Evolutionary conservation across 2,113 vertebrate genomes (phyloP).

Genomic region (Otocyon megalotis): DNA sequence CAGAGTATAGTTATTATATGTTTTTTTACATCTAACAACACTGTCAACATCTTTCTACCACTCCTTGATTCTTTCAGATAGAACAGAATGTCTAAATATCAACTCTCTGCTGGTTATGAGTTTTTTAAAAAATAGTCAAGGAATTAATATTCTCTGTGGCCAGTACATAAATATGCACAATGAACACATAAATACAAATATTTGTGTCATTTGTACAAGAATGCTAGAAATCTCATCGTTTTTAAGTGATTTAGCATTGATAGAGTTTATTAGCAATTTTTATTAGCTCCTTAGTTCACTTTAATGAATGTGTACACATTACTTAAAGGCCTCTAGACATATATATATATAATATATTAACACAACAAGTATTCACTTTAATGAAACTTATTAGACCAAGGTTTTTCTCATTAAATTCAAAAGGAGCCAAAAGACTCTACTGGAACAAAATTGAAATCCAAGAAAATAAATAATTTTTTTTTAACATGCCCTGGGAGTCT

Average conservation of each 20-base stretch:
- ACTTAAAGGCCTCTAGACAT: constrained; percentile 46
- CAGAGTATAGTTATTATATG: not conserved
- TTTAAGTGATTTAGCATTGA: constrained; percentile 60
- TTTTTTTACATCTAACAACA: constrained; percentile 30
- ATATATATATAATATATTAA: constrained; percentile 25
- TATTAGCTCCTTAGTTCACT: constrained; percentile 73
- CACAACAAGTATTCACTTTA: constrained; percentile 44
- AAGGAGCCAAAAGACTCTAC: constrained; percentile 56
- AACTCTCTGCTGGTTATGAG: not conserved
- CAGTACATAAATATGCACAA: not conserved
- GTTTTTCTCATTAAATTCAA: constrained; percentile 73
- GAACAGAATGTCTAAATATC: constrained; percentile 56
- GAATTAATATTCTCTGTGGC: constrained; percentile 51
- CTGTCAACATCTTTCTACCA: constrained; percentile 1
- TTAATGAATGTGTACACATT: constrained; percentile 53
- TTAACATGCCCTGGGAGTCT: constrained; percentile 54
- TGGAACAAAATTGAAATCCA: constrained; percentile 51
- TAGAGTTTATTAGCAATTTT: constrained; percentile 69
- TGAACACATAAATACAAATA: constrained; percentile 33
- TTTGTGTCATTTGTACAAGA: constrained; percentile 41
- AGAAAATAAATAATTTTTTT: not conserved
- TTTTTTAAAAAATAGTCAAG: not conserved
- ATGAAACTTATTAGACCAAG: constrained; percentile 64
- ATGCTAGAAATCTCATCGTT: constrained; percentile 63
- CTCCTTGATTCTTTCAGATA: constrained; percentile 27